Evolutionary conservation across 2,888 invertebrate species (phyloP), one percentile per base, ranked within the genome.

Genomic region (Synanthedon vespiformis): DNA sequence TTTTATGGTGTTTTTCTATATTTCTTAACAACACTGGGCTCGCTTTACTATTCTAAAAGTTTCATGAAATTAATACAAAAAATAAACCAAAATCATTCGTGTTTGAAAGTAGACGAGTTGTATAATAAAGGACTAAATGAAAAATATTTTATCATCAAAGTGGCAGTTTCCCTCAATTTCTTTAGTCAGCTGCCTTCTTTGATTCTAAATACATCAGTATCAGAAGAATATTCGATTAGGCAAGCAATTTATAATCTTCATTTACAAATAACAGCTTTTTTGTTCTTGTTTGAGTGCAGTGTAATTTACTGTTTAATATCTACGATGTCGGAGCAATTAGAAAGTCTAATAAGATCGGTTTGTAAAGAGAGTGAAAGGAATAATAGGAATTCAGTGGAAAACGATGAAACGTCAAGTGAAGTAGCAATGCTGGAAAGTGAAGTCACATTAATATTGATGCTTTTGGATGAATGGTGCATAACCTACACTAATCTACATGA

Each of bases 321-420:
- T 44, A 44, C n/a, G 13, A 44, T 44, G 13, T 44, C 44, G 44
- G 44, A 12, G 63, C 67, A 44, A 44, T 14, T 44, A 12, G 13
- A 44, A 12, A 13, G 44, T 44, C n/a, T 44, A n/a, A 44, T 14
- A 13, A n/a, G 44, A 12, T 44, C 44, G 13, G 13, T 44, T 6
- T 44, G 13, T 13, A 12, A 44, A 44, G 44, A 44, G 8, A 14
- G 44, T 6, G 13, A 14, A 44, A 44, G 12, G 34, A 34, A 34
- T 10, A 34, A 34, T 34, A 10, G 34, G 2, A 34, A 34, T 34
- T 34, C 10, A 34, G 6, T 34, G 34, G 34, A 34, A 34, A 34
- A 34, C 8, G 6, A 44, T 44, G 44, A 44, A 44, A 44, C 3
- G 1, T n/a, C 44, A n/a, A 44, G 34, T 34, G 34, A 34, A 34